Conservation (phyloP, 2,888 invertebrate species). For the Tyria jacobaeae region DNA sequence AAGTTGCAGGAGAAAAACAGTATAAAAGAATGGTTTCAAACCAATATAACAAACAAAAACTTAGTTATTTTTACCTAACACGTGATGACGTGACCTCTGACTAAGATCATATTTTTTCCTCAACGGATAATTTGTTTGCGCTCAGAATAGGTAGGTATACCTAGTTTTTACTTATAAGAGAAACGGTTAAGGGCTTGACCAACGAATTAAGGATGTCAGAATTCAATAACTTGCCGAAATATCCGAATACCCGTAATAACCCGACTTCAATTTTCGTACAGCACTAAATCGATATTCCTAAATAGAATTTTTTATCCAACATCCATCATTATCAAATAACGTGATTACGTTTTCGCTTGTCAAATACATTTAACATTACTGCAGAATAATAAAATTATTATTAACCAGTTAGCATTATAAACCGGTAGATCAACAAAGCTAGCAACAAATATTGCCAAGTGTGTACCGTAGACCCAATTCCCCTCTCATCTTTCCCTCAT, state of each 20-base stretch:
- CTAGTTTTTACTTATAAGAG: conserved; percentile 24
- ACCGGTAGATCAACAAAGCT: too few species aligned
- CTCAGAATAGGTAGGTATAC: not conserved
- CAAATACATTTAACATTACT: conserved; percentile 3
- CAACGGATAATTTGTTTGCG: not conserved
- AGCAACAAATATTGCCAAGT: too few species aligned
- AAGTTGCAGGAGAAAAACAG: too few species aligned
- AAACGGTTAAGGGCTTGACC: conserved; percentile 35
- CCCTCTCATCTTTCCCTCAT: too few species aligned
- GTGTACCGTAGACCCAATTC: too few species aligned
- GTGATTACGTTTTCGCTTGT: conserved; percentile 8
- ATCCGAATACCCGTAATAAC: conserved; percentile 24
- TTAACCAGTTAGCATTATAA: not conserved
- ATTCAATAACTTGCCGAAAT: conserved; percentile 24
- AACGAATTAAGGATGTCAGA: conserved; percentile 40
- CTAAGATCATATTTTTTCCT: not conserved
- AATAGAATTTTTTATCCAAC: conserved; percentile 13
- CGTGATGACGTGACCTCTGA: not conserved
- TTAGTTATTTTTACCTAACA: not conserved
- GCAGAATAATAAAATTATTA: conserved; percentile 3
- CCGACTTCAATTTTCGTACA: conserved; percentile 34
- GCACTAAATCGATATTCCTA: conserved; percentile 27
- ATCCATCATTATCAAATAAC: conserved; percentile 14
- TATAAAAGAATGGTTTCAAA: not conserved
- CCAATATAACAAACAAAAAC: not conserved